These are phyloP conservation scores for Apomyelois bistriatella DNA, from an alignment of 2,888 invertebrate genomes.

Conservation along the genomic window DNA sequence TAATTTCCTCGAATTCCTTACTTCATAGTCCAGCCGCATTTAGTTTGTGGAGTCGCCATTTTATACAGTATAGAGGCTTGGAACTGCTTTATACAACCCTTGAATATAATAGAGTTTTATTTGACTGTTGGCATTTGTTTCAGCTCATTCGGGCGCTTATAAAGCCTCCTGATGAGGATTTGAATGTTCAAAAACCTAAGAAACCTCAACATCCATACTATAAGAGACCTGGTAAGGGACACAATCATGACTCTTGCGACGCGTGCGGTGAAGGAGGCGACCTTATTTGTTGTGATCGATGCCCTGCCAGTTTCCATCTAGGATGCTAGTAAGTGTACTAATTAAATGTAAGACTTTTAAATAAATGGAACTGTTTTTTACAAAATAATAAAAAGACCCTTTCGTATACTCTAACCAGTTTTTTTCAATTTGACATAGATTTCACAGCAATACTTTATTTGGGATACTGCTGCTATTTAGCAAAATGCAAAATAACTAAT, in stretches of 20 bases:
- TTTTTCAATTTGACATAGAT: no score
- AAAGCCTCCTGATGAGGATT: slow-evolving; percentile 91
- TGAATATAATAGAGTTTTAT: slow-evolving; percentile 14
- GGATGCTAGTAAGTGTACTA: slow-evolving; percentile 91
- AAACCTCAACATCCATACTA: slow-evolving; percentile 89
- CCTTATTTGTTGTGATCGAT: slow-evolving; percentile 96
- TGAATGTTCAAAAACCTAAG: slow-evolving; percentile 77
- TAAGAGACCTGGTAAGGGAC: slow-evolving; percentile 91
- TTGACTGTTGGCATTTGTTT: slow-evolving; percentile 31
- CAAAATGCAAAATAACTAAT: no score
- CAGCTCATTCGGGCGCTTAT: slow-evolving; percentile 94
- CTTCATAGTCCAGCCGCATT: slow-evolving; percentile 15
- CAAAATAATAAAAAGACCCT: no score
- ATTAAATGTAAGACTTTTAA: not conserved
- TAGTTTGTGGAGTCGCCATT: slow-evolving; percentile 43
- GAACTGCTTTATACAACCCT: not conserved
- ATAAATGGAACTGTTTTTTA: no score
- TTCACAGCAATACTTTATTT: no score
- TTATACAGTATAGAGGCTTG: slow-evolving; percentile 25
- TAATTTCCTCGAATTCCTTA: slow-evolving; percentile 43
- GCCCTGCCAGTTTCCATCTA: slow-evolving; percentile 97
- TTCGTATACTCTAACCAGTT: no score
- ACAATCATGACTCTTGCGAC: slow-evolving; percentile 96
- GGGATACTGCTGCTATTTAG: no score
- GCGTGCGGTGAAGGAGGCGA: slow-evolving; percentile 97